phyloP scores from a whole-genome alignment of 2,888 invertebrate genomes.

The Drosophila affinis region DNA sequence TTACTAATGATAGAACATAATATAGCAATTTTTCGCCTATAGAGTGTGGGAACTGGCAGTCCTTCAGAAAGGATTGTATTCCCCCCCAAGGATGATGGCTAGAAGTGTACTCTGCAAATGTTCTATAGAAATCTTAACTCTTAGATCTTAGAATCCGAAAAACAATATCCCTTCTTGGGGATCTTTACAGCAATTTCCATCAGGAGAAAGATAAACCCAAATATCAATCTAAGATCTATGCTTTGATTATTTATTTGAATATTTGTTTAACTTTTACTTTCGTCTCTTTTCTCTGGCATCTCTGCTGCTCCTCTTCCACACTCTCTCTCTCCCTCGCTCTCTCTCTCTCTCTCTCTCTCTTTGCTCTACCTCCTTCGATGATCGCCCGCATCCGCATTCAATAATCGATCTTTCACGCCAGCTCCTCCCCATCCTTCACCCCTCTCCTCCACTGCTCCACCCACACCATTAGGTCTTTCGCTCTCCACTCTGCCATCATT shows the following conservation, averaged over 20 bases:
- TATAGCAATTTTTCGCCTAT: no score
- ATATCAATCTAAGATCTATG: no score
- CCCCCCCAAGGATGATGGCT: no score
- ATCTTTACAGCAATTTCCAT: no score
- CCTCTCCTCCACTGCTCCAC: background rate
- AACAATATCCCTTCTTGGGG: no score
- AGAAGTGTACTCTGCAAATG: no score
- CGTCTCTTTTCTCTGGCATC: slow-evolving; percentile 2
- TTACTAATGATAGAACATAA: slow-evolving; percentile 2
- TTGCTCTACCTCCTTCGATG: background rate
- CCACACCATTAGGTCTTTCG: slow-evolving; percentile 18
- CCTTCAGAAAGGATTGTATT: no score
- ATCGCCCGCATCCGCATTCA: slow-evolving; percentile 32
- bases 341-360: background rate
- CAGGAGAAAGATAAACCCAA: no score
- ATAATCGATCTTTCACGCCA: slow-evolving; percentile 45
- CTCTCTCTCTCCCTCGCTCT: background rate
- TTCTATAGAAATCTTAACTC: no score
- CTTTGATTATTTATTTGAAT: no score
- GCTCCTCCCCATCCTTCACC: slow-evolving; percentile 3
- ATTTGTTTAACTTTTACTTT: background rate
- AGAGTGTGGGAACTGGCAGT: no score
- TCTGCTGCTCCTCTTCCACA: background rate
- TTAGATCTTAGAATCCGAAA: no score
- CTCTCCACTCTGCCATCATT: slow-evolving; percentile 36